phyloP scores from a whole-genome alignment of 2,888 invertebrate species.

The Dioctria rufipes region DNA sequence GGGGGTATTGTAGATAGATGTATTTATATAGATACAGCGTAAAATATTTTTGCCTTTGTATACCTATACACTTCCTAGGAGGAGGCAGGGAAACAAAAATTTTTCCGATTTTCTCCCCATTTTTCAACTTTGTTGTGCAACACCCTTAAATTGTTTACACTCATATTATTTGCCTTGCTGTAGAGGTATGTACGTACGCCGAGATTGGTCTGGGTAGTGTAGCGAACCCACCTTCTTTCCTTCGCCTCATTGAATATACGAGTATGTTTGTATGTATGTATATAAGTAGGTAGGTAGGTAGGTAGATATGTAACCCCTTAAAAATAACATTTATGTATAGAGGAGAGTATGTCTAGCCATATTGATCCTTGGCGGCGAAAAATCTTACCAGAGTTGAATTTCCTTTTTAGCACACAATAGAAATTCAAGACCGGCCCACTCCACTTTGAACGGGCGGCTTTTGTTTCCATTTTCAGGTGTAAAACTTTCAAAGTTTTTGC shows the following conservation, averaged over 20 bases:
- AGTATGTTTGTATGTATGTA: conserved; percentile 19
- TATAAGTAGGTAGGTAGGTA: no score
- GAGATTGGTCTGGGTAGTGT: conserved; percentile 4
- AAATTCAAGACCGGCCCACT: conserved; percentile 26
- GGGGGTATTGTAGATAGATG: no score
- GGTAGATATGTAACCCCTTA: conserved; percentile 26
- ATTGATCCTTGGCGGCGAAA: conserved; percentile 58
- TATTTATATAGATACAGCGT: neutral
- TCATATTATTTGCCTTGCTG: neutral
- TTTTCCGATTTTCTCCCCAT: conserved; percentile 26
- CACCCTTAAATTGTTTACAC: conserved; percentile 46
- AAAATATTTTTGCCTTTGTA: conserved; percentile 17
- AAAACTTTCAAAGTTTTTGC: neutral
- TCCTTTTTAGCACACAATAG: conserved; percentile 44
- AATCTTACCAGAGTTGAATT: conserved; percentile 43
- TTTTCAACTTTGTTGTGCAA: conserved; percentile 46
- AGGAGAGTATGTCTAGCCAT: conserved; percentile 58
- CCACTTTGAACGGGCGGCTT: neutral
- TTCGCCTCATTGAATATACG: neutral
- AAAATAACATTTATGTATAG: conserved; percentile 46
- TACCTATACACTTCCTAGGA: neutral
- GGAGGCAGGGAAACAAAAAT: neutral
- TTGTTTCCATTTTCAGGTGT: conserved; percentile 9
- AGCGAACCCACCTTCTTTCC: neutral
- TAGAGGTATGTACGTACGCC: neutral